These are phyloP conservation scores for Porites divaricata DNA, from an alignment of 92 coral and sea anemone species.

Conservation along the genomic window DNA sequence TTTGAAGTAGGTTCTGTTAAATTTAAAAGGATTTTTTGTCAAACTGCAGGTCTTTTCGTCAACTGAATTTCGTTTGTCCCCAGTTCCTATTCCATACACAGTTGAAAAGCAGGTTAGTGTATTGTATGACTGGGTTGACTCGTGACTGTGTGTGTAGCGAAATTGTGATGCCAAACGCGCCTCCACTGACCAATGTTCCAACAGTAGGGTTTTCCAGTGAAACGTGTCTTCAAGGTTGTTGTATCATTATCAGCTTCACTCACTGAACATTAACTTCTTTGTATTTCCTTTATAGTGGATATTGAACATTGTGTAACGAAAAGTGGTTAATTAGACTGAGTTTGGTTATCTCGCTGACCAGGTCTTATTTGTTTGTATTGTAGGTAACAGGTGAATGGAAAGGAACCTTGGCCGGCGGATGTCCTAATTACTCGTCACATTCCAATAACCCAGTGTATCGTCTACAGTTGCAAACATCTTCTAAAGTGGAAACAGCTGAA, in stretches of 20 bases:
- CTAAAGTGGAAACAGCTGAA: constrained; percentile 80
- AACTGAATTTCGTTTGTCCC: constrained; percentile 89
- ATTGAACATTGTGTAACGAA: no score
- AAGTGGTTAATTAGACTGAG: no score
- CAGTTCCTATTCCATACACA: constrained; percentile 89
- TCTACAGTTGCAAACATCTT: constrained; percentile 75
- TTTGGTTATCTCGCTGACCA: no score
- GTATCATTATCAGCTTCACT: no score
- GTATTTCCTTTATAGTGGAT: no score
- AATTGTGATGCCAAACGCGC: background rate
- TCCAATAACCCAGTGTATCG: constrained; percentile 86
- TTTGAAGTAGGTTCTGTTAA: no score
- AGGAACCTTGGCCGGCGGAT: constrained; percentile 91
- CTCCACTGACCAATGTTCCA: background rate
- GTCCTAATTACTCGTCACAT: constrained; percentile 89
- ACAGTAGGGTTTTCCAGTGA: background rate
- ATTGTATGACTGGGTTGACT: background rate
- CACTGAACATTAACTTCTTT: no score
- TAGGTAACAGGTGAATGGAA: constrained; percentile 95
- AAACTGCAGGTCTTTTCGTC: constrained; percentile 89
- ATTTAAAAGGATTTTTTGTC: background rate
- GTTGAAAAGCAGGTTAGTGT: constrained; percentile 84
- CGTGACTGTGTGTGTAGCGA: background rate
- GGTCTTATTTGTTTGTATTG: background rate
- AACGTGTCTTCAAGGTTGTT: no score